Base-by-base conservation (phyloP, 2,888 invertebrate genomes). In the Brachyptera putata region DNA sequence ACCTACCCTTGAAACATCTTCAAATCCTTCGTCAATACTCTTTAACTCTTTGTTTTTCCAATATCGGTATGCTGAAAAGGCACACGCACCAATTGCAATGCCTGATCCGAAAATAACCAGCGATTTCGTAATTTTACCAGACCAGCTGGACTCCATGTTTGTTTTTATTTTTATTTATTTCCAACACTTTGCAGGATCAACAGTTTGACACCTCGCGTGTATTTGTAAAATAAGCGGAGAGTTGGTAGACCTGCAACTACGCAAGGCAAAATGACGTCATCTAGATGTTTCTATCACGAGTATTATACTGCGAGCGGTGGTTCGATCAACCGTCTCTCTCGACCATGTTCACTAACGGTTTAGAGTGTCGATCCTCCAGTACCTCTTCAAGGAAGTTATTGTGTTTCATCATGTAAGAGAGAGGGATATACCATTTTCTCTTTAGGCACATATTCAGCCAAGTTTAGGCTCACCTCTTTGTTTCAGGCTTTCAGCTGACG, bases 11-110 rank as follows among this genome's bases (percentile, higher is more conserved):
- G 72, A 70, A 30, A 75, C 72, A 65, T 76, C 76, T 60, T 75
- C 75, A 58, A 76, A 76, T 25, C 75, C 75, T 67, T 76, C 75
- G 61, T 76, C 75, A 60, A 75, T 73, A 13, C 72, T 70, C 63
- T 72, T 73, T 39, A 72, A 68, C 64, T 74, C 71, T 60, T 73
- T 68, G 60, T 69, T 72, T 68, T 70, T 75, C 74, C 74, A 75
- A 61, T 73, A 74, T 61, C 71, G 68, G 65, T 75, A 75, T 9
- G 72, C 73, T 24, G 74, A 71, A 62, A 74, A 76, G 11, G 73
- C 74, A 56, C 75, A 74, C 37, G 73, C 70, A 60, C 75, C 63
- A 18, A 68, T 50, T 69, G 43, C 75, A 69, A 69, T 69, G 68
- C 62, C 73, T 66, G 68, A 72, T 60, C 68, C 68, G 68, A 68